These are phyloP conservation scores for Cheilosia vulpina DNA, from an alignment of 2,888 invertebrate species.

Conservation along the genomic window DNA sequence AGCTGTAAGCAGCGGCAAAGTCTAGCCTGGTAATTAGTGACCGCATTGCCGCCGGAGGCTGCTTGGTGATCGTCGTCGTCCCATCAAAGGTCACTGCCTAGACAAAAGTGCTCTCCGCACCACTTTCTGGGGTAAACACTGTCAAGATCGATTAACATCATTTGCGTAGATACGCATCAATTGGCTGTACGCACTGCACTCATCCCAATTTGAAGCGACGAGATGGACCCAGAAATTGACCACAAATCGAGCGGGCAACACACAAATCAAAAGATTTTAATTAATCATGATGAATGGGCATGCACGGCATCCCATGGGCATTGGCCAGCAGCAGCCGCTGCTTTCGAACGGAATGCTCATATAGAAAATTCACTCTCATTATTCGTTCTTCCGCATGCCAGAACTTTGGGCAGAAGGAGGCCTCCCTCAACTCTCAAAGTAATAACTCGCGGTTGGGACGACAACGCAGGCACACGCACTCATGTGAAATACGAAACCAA, in stretches of 20 bases:
- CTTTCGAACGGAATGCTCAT: neutral
- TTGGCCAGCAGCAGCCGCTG: neutral
- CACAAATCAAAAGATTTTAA: slow-evolving; percentile 72
- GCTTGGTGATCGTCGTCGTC: neutral
- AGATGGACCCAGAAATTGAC: slow-evolving; percentile 61
- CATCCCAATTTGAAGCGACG: slow-evolving; percentile 46
- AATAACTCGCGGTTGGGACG: slow-evolving; percentile 51
- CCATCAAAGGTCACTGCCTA: slow-evolving; percentile 67
- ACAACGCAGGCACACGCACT: slow-evolving; percentile 1
- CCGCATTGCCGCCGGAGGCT: slow-evolving; percentile 12
- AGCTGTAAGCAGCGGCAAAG: slow-evolving; percentile 8
- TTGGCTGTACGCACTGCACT: slow-evolving; percentile 31
- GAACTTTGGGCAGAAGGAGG: slow-evolving; percentile 33
- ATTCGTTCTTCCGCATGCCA: slow-evolving; percentile 71
- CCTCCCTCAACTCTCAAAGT: slow-evolving; percentile 14
- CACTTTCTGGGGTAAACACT: slow-evolving; percentile 23
- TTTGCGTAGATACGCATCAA: slow-evolving; percentile 45
- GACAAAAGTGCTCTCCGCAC: slow-evolving; percentile 30
- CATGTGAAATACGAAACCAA: slow-evolving; percentile 57
- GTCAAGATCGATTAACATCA: slow-evolving; percentile 66
- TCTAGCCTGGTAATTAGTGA: slow-evolving; percentile 71
- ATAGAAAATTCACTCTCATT: slow-evolving; percentile 50
- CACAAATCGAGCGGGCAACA: slow-evolving; percentile 49
- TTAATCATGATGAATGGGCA: slow-evolving; percentile 56
- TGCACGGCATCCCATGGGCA: neutral